Evolutionary conservation across 35 echinoderm and acorn worm genomes (phyloP), one percentile per base, ranked within the genome.

Genomic region (Lytechinus variegatus): DNA sequence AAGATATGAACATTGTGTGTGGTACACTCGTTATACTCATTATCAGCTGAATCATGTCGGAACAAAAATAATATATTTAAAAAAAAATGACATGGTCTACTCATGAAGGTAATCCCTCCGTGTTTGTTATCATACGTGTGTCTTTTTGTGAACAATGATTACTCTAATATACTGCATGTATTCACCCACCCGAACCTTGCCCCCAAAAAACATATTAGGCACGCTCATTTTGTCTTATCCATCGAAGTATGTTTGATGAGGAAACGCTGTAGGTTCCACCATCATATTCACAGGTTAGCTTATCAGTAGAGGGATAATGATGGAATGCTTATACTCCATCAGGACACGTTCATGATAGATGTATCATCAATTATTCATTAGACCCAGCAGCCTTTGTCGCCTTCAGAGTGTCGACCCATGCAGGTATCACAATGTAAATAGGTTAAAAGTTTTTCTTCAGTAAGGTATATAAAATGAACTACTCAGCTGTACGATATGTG

Each of bases 331-430:
- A n/a, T n/a, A 24, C 66, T n/a, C 66, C 66, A 79, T 24, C 16
- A 24, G 66, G 66, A 79, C 66, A 79, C 66, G n/a, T 79, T n/a
- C 19, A 79, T 79, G 66, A 79, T 79, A 79, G 66, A 79, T 79
- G 66, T 24, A 79, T 79, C 66, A 1, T 79, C 66, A 16, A 79
- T 79, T 79, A 79, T 79, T 79, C 66, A 79, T 79, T 1, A 79
- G 0, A 16, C 21, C 66, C 66, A n/a, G 7, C 66, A 79, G 66
- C 21, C 66, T 16, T 14, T n/a, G 66, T 79, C 19, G 66, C 66
- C 16, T 79, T 19, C 19, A 24, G 24, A 71, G 61, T 71, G 61
- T 4, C 12, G 61, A 71, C 16, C 21, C 61, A 79, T 13, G 33
- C 33, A 44, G 66, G 66, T 79, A 24, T 79, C 66, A 7, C 6